A percentile compares a stretch with the other conserved stretches of the same genome.
These are phyloP conservation scores for Pelmatolapia mariae DNA, from an alignment of 2,113 vertebrate species.

Conservation along the genomic window DNA sequence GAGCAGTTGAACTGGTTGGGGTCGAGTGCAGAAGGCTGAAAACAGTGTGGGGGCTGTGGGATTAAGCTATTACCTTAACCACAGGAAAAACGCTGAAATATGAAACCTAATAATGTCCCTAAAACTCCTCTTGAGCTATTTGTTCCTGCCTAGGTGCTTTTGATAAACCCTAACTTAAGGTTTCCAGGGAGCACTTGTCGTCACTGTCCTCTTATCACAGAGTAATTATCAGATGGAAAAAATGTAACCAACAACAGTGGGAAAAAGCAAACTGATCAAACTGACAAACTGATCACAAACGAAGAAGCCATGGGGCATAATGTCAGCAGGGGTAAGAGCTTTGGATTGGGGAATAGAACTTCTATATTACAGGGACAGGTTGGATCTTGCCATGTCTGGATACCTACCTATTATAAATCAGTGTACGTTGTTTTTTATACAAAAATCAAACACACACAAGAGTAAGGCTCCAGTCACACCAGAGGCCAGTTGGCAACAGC, in stretches of 20 bases:
- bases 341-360: not conserved
- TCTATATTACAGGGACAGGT: slow-evolving; percentile 3
- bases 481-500: not conserved
- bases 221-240: not conserved
- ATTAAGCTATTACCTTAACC: slow-evolving; percentile 52
- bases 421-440: not conserved
- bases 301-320: not conserved
- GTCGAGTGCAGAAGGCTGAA: slow-evolving; percentile 10
- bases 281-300: not conserved
- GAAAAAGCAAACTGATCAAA: not conserved
- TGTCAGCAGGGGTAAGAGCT: slow-evolving; percentile 3
- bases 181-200: not conserved
- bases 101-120: slow-evolving; percentile 23
- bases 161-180: not conserved
- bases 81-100: slow-evolving; percentile 41
- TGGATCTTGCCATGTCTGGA: not conserved
- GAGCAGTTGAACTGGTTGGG: slow-evolving; percentile 13
- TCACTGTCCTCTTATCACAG: not conserved
- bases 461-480: not conserved
- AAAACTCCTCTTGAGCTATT: not conserved
- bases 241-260: not conserved
- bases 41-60: slow-evolving; percentile 18
- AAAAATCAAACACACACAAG: not conserved
- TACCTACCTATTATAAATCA: not conserved
- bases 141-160: not conserved